A percentile compares a stretch with the other conserved stretches of the same genome.
phyloP scores from a whole-genome alignment of 2,888 invertebrate genomes.

The Allolobophora icterica region DNA sequence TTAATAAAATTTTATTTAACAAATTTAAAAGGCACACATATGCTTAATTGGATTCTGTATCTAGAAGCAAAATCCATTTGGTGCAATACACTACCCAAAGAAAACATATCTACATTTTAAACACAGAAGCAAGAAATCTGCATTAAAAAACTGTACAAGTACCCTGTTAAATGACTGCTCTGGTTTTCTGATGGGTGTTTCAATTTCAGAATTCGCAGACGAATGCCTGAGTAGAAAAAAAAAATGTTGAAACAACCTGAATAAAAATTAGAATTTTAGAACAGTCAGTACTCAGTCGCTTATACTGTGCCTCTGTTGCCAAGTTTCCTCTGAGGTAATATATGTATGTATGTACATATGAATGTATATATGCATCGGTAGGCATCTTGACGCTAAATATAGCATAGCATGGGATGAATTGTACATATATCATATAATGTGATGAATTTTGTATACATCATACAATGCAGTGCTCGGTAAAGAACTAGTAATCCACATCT shows the following conservation, averaged over 20 bases:
- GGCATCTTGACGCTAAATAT: neutral
- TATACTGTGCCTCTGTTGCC: no score
- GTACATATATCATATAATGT: neutral
- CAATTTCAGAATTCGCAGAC: neutral
- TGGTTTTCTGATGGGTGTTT: constrained; percentile 1
- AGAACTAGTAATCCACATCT: no score
- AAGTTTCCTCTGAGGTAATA: no score
- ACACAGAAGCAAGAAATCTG: neutral
- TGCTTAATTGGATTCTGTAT: neutral
- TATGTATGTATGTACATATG: no score
- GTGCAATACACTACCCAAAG: no score
- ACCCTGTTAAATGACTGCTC: constrained; percentile 5
- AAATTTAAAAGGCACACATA: neutral
- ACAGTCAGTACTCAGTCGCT: neutral
- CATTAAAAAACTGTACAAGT: neutral
- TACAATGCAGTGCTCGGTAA: neutral
- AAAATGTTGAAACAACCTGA: neutral
- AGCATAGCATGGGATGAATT: neutral
- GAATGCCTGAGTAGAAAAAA: neutral
- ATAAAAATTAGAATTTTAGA: neutral
- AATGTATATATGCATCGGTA: no score
- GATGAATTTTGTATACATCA: no score
- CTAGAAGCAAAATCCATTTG: neutral
- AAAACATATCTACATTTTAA: neutral
- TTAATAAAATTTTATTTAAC: neutral